Evolutionary conservation across 92 coral and sea anemone genomes (phyloP).

Genomic region (Umimayanthus chanpuru): DNA sequence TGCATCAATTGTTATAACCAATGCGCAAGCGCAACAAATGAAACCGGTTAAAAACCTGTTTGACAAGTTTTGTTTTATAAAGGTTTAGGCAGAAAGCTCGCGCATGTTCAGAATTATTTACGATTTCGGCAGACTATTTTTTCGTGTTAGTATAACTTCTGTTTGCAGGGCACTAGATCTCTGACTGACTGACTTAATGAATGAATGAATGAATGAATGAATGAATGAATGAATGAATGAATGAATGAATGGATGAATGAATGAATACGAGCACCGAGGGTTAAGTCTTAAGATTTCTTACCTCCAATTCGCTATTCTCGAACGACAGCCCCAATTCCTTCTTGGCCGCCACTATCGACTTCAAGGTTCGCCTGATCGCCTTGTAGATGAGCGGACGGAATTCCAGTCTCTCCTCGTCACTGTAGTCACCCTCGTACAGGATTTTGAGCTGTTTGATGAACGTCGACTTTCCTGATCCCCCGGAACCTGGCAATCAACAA

Average conservation of each 20-base stretch:
- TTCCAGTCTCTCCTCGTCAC: slow-evolving; percentile 61
- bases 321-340: slow-evolving; percentile 69
- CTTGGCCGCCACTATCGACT: slow-evolving; percentile 61
- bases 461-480: slow-evolving; percentile 87
- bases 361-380: slow-evolving; percentile 59
- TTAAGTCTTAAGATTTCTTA: neutral
- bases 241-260: slow-evolving; percentile 5
- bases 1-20: too few relatives aligned
- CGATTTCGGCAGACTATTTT: too few relatives aligned
- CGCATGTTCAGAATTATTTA: neutral
- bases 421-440: slow-evolving; percentile 76
- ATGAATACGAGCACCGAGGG: neutral
- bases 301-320: slow-evolving; percentile 49
- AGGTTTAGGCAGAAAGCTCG: too few relatives aligned
- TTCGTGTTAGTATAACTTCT: too few relatives aligned
- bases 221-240: neutral
- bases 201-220: neutral
- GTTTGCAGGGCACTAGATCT: too few relatives aligned
- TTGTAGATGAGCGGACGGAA: slow-evolving; percentile 69
- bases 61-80: neutral
- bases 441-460: slow-evolving; percentile 80
- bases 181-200: too few relatives aligned
- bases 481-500: slow-evolving; percentile 62
- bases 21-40: too few relatives aligned
- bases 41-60: neutral